Evolutionary conservation across 1,140 invertebrate species (phyloP).

Genomic region (Diachasma alloeum): DNA sequence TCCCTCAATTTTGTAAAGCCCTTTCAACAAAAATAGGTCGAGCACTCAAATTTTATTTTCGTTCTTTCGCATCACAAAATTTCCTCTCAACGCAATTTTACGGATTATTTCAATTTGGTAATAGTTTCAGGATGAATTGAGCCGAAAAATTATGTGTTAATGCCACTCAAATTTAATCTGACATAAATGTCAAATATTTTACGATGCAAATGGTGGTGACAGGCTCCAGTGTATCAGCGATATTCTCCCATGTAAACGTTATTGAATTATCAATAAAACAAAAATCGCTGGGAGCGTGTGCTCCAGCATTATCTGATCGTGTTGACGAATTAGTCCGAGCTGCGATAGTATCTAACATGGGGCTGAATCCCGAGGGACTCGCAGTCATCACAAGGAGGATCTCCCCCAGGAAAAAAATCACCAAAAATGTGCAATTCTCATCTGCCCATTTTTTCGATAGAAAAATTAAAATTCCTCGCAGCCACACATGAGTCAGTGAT

Average conservation of each 20-base stretch:
- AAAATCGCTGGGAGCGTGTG: slow-evolving; percentile 23
- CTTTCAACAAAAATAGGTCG: too few relatives aligned
- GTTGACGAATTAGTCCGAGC: slow-evolving; percentile 44
- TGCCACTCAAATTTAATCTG: neutral
- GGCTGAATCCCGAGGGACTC: slow-evolving; percentile 8
- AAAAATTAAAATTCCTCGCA: neutral
- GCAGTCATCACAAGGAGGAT: neutral
- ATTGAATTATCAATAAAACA: slow-evolving; percentile 18
- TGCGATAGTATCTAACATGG: slow-evolving; percentile 37
- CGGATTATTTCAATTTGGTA: too few relatives aligned
- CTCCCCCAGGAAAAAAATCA: neutral
- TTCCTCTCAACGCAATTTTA: too few relatives aligned
- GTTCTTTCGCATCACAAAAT: too few relatives aligned
- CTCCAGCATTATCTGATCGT: slow-evolving; percentile 41
- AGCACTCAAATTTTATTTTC: too few relatives aligned
- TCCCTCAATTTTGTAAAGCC: too few relatives aligned
- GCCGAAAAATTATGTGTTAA: neutral
- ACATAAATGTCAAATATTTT: slow-evolving; percentile 14
- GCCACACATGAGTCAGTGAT: slow-evolving; percentile 24
- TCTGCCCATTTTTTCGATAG: neutral
- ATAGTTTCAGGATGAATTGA: too few relatives aligned
- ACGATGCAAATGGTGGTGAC: slow-evolving; percentile 9
- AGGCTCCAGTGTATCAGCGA: neutral
- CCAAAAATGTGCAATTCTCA: neutral
- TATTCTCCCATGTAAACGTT: neutral